These are phyloP conservation scores for Paraescarpia echinospica DNA, from an alignment of 1,140 invertebrate genomes.

Conservation along the genomic window DNA sequence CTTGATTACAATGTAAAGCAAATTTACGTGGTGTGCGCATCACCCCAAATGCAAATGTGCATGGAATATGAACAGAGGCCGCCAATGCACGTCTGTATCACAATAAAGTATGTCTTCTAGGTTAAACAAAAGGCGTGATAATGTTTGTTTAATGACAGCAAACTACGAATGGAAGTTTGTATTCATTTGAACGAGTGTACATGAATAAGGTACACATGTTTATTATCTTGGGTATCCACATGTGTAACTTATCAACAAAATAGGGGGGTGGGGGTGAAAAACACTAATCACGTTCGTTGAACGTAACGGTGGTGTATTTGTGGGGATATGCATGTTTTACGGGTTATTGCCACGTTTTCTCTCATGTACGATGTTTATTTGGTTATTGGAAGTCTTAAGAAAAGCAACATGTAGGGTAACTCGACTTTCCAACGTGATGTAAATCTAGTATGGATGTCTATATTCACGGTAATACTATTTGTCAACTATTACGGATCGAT, in stretches of 20 bases:
- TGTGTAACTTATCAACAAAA: neutral
- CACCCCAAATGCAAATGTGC: too few relatives aligned
- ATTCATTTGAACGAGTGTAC: neutral
- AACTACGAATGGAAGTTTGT: neutral
- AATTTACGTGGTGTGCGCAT: too few relatives aligned
- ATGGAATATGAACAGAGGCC: too few relatives aligned
- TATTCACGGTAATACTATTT: neutral
- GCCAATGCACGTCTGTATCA: neutral
- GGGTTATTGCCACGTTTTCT: too few relatives aligned
- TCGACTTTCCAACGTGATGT: neutral
- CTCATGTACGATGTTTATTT: too few relatives aligned
- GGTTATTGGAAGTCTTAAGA: neutral
- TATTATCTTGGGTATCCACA: neutral
- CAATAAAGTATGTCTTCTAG: neutral
- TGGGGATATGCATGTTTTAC: too few relatives aligned
- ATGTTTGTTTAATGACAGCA: neutral
- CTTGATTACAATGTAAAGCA: neutral
- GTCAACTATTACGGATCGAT: neutral
- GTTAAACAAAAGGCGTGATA: neutral
- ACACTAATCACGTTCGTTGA: too few relatives aligned
- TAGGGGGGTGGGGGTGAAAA: neutral
- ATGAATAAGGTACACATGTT: neutral
- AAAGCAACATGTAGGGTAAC: neutral
- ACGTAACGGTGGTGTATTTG: too few relatives aligned
- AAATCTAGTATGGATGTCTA: neutral